Evolutionary conservation across 1,140 invertebrate genomes (phyloP), one percentile per base, ranked within the genome.

Genomic region (Eurosta solidaginis): DNA sequence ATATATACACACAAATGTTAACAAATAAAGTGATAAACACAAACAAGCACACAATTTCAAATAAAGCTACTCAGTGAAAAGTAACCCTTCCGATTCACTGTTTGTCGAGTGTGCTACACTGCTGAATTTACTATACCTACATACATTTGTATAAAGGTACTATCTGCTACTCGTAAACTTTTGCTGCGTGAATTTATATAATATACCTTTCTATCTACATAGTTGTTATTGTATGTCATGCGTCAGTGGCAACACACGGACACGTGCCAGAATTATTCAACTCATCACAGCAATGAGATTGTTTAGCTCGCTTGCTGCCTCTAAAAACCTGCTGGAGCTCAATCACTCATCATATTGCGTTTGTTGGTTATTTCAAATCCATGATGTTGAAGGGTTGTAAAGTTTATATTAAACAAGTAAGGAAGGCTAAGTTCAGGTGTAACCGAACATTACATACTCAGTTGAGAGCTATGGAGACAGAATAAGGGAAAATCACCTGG

Each of bases 371-470:
- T 40, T 68, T 68, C 36, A 68, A 36, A 40, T 68, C 33, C 59
- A 68, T 68, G 59, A 36, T n/a, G 27, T 33, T 36, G 33, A 68
- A 68, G 59, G 59, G 59, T 68, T 68, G 59, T 42, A 68, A 68
- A 68, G 59, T 68, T 68, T 14, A 40, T 68, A 68, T 68, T 68
- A 40, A 40, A 68, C 36, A 54, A 49, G 10, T 40, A 9, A n/a
- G n/a, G n/a, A n/a, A n/a, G n/a, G n/a, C n/a, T n/a, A n/a, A n/a
- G n/a, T n/a, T n/a, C n/a, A n/a, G n/a, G n/a, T n/a, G n/a, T n/a
- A n/a, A n/a, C n/a, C n/a, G n/a, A 40, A 20, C 33, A 68, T 40
- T 68, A 68, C 59, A 68, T 22, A 40, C 6, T 5, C 14, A 68
- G n/a, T n/a, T n/a, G n/a, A n/a, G n/a, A n/a, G n/a, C n/a, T n/a